A percentile compares a stretch with the other conserved stretches of the same genome.
phyloP scores from a whole-genome alignment of 2,888 invertebrate species.

The Anoplius nigerrimus region DNA sequence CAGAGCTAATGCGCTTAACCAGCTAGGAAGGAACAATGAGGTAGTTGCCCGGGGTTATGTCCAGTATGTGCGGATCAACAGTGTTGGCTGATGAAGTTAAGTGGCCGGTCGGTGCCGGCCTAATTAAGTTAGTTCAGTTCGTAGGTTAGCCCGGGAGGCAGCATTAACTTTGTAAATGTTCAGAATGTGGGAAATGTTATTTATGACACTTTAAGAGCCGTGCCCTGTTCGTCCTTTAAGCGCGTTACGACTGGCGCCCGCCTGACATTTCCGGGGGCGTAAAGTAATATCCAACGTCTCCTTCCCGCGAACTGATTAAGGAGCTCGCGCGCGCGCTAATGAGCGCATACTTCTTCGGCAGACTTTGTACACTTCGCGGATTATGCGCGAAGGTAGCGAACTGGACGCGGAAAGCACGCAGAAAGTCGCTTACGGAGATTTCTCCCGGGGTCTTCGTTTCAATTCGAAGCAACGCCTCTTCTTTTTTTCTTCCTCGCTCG shows the following conservation, averaged over 20 bases:
- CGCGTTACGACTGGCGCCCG: neutral
- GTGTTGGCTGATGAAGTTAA: constrained; percentile 58
- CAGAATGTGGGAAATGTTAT: constrained; percentile 50
- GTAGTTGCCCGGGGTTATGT: constrained; percentile 15
- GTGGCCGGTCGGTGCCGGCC: constrained; percentile 56
- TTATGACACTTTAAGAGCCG: constrained; percentile 37
- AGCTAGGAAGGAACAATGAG: constrained; percentile 12
- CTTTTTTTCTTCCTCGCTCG: no score
- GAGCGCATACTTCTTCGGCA: no score
- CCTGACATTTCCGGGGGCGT: no score
- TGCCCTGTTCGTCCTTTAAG: constrained; percentile 13
- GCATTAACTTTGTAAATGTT: constrained; percentile 39
- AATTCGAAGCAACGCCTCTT: no score
- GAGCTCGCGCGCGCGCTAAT: no score
- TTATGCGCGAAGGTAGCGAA: no score
- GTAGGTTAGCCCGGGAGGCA: constrained; percentile 36
- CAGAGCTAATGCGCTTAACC: neutral
- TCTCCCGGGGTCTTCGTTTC: no score
- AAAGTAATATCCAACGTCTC: no score
- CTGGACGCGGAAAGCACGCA: no score
- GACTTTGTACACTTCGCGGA: no score
- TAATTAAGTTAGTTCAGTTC: constrained; percentile 60
- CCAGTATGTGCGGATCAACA: constrained; percentile 41
- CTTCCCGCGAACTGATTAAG: no score
- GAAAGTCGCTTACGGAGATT: no score